A percentile compares a stretch with the other conserved stretches of the same genome.
Conservation (phyloP, 2,888 invertebrate species). For the Drosophila colorata region DNA sequence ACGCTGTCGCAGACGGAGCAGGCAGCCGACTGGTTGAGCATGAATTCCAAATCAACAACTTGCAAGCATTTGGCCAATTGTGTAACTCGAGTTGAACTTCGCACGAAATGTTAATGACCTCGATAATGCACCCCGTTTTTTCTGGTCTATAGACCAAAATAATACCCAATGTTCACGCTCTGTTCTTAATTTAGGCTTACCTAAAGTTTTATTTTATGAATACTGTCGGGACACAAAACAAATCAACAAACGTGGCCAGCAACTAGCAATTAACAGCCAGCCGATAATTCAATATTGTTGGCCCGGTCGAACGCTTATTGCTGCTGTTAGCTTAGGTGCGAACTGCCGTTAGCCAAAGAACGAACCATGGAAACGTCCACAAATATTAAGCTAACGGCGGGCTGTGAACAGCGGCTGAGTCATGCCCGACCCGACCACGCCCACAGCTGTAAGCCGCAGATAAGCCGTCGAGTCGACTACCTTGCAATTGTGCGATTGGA, state of each 20-base stretch:
- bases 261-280: conserved; percentile 62
- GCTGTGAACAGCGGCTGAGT: conserved; percentile 7
- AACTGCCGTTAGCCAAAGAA: conserved; percentile 56
- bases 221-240: conserved; percentile 27
- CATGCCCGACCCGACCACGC: conserved; percentile 42
- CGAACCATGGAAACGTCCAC: conserved; percentile 22
- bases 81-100: conserved; percentile 67
- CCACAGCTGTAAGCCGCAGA: conserved; percentile 24
- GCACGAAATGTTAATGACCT: conserved; percentile 73
- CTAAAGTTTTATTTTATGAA: conserved; percentile 46
- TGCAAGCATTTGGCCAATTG: conserved; percentile 51
- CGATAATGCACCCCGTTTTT: conserved; percentile 34
- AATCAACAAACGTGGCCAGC: conserved; percentile 43
- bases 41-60: conserved; percentile 58
- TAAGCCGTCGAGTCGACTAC: conserved; percentile 30
- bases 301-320: conserved; percentile 29
- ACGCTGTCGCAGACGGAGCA: conserved; percentile 26
- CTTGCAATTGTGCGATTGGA: conserved; percentile 36
- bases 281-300: conserved; percentile 53
- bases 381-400: conserved; percentile 5
- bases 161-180: background rate
- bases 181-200: conserved; percentile 30
- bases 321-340: conserved; percentile 48
- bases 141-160: background rate
- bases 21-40: conserved; percentile 66